A percentile compares a stretch with the other conserved stretches of the same genome.
Evolutionary conservation across 2,113 vertebrate species (phyloP).

Genomic region (Phoxinus phoxinus): DNA sequence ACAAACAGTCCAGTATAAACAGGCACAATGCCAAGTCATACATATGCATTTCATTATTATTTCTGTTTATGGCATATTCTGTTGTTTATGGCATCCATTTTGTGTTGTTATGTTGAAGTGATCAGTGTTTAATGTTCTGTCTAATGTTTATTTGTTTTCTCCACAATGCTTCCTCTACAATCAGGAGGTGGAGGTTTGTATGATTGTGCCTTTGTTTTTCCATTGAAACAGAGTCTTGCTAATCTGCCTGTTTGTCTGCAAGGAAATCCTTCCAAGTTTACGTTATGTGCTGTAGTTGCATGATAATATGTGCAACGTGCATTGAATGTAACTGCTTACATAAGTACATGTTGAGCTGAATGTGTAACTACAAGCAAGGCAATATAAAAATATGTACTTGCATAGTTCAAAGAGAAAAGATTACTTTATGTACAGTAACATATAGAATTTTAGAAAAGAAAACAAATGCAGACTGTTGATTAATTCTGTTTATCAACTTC

Average conservation of each 20-base stretch:
- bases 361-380: background rate
- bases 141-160: slow-evolving; percentile 56
- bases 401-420: background rate
- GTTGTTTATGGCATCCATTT: background rate
- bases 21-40: background rate
- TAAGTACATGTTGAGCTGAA: background rate
- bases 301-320: background rate
- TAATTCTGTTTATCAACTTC: slow-evolving; percentile 18
- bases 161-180: slow-evolving; percentile 63
- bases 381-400: background rate
- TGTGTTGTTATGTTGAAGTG: slow-evolving; percentile 35
- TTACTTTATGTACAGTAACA: background rate
- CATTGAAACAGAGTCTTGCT: background rate
- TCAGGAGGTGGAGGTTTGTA: slow-evolving; percentile 82
- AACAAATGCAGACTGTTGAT: background rate
- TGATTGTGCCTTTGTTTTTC: slow-evolving; percentile 33
- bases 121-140: slow-evolving; percentile 38
- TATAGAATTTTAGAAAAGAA: background rate
- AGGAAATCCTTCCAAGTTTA: slow-evolving; percentile 1
- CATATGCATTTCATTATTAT: background rate
- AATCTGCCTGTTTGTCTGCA: background rate
- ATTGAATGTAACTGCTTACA: background rate
- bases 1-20: slow-evolving; percentile 21
- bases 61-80: background rate
- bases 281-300: background rate